These are phyloP conservation scores for Sparidentex hasta DNA, from an alignment of 2,797 vertebrate species.

Conservation along the genomic window DNA sequence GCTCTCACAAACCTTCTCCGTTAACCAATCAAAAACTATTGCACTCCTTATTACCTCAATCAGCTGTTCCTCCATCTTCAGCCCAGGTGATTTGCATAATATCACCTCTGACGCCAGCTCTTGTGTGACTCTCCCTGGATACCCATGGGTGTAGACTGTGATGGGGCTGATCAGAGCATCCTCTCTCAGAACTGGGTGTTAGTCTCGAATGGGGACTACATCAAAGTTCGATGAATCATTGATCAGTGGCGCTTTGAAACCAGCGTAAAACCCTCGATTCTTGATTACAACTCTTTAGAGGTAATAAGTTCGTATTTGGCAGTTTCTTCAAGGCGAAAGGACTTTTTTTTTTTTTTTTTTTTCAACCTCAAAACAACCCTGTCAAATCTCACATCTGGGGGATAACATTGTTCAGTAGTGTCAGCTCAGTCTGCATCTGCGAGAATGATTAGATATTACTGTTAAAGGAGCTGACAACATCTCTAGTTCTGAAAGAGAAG, in stretches of 20 bases:
- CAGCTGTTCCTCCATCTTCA: background rate
- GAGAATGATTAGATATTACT: conserved; percentile 22
- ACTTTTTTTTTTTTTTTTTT: conserved; percentile 1
- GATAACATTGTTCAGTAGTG: conserved; percentile 6
- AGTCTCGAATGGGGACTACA: background rate
- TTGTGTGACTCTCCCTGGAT: background rate
- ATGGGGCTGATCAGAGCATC: background rate
- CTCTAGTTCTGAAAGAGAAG: conserved; percentile 27
- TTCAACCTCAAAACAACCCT: conserved; percentile 20
- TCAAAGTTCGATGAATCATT: conserved; percentile 35
- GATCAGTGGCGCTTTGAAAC: conserved; percentile 35
- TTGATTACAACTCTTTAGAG: background rate
- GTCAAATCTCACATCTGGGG: conserved; percentile 9
- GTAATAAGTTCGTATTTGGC: conserved; percentile 33
- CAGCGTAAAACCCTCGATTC: background rate
- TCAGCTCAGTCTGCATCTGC: conserved; percentile 19
- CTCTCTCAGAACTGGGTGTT: background rate
- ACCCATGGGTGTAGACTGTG: conserved; percentile 12
- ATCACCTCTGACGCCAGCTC: background rate
- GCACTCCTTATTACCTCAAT: conserved; percentile 10
- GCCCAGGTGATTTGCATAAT: background rate
- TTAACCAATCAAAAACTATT: conserved; percentile 8
- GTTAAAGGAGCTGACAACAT: conserved; percentile 18
- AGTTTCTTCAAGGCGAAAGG: background rate
- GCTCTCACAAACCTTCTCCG: background rate